Base-by-base conservation (phyloP, 2,888 invertebrate species). In the Lithophane ornitopus region DNA sequence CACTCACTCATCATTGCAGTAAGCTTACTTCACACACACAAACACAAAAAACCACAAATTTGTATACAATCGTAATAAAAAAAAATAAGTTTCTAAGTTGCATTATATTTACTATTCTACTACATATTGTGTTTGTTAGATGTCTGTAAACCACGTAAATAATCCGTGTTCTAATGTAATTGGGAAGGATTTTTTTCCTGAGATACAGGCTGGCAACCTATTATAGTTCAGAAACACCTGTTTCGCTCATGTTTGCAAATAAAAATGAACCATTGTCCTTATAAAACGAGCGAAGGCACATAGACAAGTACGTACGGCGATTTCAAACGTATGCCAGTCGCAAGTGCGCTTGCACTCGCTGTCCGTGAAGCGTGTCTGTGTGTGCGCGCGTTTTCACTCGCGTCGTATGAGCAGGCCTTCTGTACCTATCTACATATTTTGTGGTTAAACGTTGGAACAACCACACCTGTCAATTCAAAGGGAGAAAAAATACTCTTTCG, bases 401-500 rank as follows among this genome's bases (percentile, higher is more conserved):
- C 2, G 0, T 52, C 26, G 9, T 19, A 2, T 14, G 0, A 70
- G 16, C 3, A 0, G 9, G 9, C 26, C 71, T 79, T 76, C 61
- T 76, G 61, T 4, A 16, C 2, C 9, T 4, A 11, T 41, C 19
- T n/a, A 22, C 14, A 46, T 28, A 54, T 46, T 49, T 49, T 49
- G 46, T 49, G 80, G 73, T 41, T 52, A 56, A 74, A 73, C 56
- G 77, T 61, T 82, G 61, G 41, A 44, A 67, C 70, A 82, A 80
- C 70, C 75, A 70, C 81, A 80, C 84, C 74, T 79, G 81, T 75
- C 84, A 70, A 70, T 67, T 39, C 56, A 84, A 70, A 70, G 19
- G 49, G 14, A 63, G 49, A 70, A 81, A 84, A 81, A 80, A 74
- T 26, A 68, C 56, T 66, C 16, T 66, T 74, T 16, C 26, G 56